These are phyloP conservation scores for Hemithea aestivaria DNA, from an alignment of 2,888 invertebrate species.

Conservation along the genomic window DNA sequence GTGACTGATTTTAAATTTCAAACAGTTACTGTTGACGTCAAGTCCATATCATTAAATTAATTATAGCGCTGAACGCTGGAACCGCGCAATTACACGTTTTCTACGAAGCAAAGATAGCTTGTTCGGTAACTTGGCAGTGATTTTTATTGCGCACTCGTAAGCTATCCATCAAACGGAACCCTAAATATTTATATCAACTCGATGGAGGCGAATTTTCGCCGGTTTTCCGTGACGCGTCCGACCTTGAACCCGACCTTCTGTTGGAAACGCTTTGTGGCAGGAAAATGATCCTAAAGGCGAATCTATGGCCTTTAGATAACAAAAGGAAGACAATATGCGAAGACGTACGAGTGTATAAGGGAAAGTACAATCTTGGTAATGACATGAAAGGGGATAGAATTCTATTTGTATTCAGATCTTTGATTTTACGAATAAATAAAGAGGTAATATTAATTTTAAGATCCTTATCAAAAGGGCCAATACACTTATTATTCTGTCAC, in stretches of 20 bases:
- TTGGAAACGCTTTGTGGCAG: slow-evolving; percentile 32
- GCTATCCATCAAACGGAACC: slow-evolving; percentile 16
- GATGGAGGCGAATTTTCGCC: slow-evolving; percentile 26
- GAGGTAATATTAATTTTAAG: too few species aligned
- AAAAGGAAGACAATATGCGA: slow-evolving; percentile 7
- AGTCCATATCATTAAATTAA: slow-evolving; percentile 18
- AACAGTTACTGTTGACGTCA: slow-evolving; percentile 8
- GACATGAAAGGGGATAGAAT: too few species aligned
- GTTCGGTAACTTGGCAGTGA: slow-evolving; percentile 18
- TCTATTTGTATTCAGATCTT: too few species aligned
- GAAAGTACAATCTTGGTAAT: neutral
- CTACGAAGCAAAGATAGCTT: slow-evolving; percentile 17
- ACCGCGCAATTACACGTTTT: slow-evolving; percentile 22
- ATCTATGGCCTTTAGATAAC: slow-evolving; percentile 13
- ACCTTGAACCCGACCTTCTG: slow-evolving; percentile 49
- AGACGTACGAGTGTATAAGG: slow-evolving; percentile 3
- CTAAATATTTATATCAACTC: slow-evolving; percentile 33
- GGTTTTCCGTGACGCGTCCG: slow-evolving; percentile 32
- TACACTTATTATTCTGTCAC: too few species aligned
- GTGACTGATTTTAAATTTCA: slow-evolving; percentile 4
- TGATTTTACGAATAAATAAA: too few species aligned
- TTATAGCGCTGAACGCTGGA: slow-evolving; percentile 13
- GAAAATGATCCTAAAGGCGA: slow-evolving; percentile 14
- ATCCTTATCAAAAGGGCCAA: too few species aligned
- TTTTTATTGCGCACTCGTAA: slow-evolving; percentile 18